Evolutionary conservation across 2,113 vertebrate genomes (phyloP).

Genomic region (Hylia prasina): DNA sequence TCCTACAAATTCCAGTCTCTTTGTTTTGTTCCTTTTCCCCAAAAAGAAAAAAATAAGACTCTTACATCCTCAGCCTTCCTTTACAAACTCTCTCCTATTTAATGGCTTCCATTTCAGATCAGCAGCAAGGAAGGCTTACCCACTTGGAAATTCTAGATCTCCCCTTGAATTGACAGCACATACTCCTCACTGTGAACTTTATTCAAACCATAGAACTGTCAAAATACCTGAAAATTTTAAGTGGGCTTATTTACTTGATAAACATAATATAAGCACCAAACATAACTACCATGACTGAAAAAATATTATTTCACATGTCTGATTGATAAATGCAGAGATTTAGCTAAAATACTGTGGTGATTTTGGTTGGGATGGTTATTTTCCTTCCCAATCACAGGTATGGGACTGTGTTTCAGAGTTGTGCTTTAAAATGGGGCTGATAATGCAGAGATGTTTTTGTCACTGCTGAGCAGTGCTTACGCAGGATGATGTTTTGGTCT

Average conservation of each 20-base stretch:
- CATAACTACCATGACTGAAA: not conserved
- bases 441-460: not conserved
- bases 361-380: not conserved
- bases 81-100: not conserved
- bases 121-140: not conserved
- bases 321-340: not conserved
- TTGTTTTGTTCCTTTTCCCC: not conserved
- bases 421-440: not conserved
- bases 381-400: not conserved
- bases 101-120: not conserved
- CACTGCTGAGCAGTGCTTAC: not conserved
- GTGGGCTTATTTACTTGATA: not conserved
- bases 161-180: not conserved
- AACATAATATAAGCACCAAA: not conserved
- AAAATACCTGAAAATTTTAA: not conserved
- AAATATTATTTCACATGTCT: not conserved
- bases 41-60: not conserved
- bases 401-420: not conserved
- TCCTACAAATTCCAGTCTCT: not conserved
- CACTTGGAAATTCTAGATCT: not conserved
- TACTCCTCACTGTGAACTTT: not conserved
- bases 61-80: not conserved
- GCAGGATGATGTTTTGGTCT: not conserved
- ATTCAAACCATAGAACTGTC: not conserved
- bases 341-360: not conserved